Evolutionary conservation across 2,113 vertebrate species (phyloP).

Genomic region (Budorcas taxicolor): DNA sequence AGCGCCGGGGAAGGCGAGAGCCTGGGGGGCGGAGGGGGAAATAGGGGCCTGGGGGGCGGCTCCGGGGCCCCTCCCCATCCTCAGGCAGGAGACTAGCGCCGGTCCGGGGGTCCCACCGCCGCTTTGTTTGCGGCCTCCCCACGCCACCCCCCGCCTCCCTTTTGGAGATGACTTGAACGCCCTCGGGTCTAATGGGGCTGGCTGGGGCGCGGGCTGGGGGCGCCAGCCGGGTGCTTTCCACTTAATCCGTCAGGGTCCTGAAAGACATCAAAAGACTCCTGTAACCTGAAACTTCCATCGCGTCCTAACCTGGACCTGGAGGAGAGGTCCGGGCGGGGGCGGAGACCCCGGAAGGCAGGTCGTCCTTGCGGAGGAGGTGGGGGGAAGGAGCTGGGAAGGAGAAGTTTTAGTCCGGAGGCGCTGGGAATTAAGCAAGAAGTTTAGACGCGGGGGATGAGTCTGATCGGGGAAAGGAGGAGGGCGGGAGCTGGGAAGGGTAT

Average conservation of each 20-base stretch:
- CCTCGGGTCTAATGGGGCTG: neutral
- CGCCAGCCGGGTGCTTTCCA: neutral
- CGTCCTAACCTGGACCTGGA: neutral
- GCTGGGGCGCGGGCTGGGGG: neutral
- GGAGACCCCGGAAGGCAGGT: constrained; percentile 37
- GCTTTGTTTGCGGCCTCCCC: constrained; percentile 20
- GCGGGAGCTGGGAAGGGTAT: neutral
- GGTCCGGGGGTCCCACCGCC: neutral
- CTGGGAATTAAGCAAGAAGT: constrained; percentile 1
- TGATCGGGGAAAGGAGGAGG: neutral
- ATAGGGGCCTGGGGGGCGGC: neutral
- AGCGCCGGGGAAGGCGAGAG: neutral
- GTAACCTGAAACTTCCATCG: constrained; percentile 56
- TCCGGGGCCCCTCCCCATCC: neutral
- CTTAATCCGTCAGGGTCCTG: neutral
- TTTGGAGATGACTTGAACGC: neutral
- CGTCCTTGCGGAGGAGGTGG: neutral
- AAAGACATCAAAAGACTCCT: neutral
- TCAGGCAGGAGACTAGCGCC: neutral
- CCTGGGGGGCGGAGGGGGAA: neutral
- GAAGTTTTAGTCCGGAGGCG: constrained; percentile 28
- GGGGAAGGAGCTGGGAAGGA: neutral
- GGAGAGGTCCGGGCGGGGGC: neutral
- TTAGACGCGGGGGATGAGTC: neutral
- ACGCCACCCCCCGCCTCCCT: neutral